phyloP scores from a whole-genome alignment of 2,797 vertebrate species.

The Cirrhinus mrigala region DNA sequence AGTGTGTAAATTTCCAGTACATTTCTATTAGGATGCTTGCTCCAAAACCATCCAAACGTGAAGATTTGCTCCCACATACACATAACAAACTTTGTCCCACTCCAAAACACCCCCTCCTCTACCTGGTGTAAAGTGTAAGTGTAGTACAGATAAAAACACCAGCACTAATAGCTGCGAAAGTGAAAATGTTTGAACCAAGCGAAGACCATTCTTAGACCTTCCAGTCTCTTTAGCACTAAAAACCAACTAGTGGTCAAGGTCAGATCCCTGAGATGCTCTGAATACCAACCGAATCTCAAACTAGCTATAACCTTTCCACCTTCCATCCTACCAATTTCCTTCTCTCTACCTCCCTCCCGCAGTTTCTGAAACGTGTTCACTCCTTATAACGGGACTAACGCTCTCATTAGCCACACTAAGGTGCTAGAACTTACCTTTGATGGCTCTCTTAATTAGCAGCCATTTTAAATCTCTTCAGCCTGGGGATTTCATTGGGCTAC shows the following conservation, averaged over 20 bases:
- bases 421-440: conserved; percentile 77
- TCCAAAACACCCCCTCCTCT: neutral
- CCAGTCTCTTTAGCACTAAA: conserved; percentile 4
- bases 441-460: conserved; percentile 77
- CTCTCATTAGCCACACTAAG: conserved; percentile 72
- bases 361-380: conserved; percentile 26
- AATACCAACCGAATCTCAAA: conserved; percentile 30
- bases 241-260: conserved; percentile 29
- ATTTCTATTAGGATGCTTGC: neutral
- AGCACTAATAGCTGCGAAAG: neutral
- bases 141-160: conserved; percentile 24
- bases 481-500: conserved; percentile 50
- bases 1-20: neutral
- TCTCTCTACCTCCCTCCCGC: neutral
- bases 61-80: conserved; percentile 1
- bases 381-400: conserved; percentile 53
- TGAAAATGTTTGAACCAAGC: conserved; percentile 2
- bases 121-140: neutral
- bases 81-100: neutral
- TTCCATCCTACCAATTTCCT: neutral
- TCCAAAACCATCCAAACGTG: conserved; percentile 26
- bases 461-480: conserved; percentile 52
- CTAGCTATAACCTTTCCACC: conserved; percentile 25
- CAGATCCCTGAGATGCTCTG: neutral
- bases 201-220: conserved; percentile 12